phyloP scores from a whole-genome alignment of 92 coral and sea anemone genomes.

The Parazoanthus darwini region DNA sequence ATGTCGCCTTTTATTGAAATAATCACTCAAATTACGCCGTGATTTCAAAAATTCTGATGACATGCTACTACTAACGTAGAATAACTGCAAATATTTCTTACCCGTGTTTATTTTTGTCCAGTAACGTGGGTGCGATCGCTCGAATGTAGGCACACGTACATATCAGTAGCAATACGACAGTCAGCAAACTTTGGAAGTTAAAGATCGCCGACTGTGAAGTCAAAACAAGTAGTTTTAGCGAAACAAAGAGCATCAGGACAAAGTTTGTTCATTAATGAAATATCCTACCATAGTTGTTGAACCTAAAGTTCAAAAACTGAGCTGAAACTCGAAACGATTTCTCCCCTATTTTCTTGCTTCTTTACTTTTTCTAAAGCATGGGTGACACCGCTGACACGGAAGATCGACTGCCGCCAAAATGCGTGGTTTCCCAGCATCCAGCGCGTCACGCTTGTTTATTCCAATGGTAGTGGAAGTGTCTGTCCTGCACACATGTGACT shows the following conservation, averaged over 20 bases:
- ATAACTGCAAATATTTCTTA: slow-evolving; percentile 47
- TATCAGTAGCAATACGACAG: slow-evolving; percentile 84
- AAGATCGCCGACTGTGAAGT: slow-evolving; percentile 88
- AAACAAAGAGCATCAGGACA: background rate
- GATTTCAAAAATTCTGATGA: background rate
- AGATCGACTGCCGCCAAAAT: background rate
- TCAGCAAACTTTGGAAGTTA: slow-evolving; percentile 94
- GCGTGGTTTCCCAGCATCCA: background rate
- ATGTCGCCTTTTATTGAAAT: too few relatives aligned
- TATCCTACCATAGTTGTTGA: slow-evolving; percentile 29
- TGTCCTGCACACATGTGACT: background rate
- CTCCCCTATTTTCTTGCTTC: background rate
- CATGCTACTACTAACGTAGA: background rate
- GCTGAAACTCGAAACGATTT: background rate
- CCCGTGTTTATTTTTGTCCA: slow-evolving; percentile 98
- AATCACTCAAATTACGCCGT: background rate
- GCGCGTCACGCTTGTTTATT: background rate
- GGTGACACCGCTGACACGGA: slow-evolving; percentile 33
- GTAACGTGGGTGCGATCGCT: slow-evolving; percentile 88
- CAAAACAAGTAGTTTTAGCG: slow-evolving; percentile 12
- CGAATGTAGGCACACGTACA: slow-evolving; percentile 98
- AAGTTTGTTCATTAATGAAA: background rate
- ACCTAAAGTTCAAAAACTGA: slow-evolving; percentile 11
- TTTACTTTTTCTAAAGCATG: background rate
- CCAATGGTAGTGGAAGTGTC: too few relatives aligned